A percentile compares a stretch with the other conserved stretches of the same genome.
phyloP scores from a whole-genome alignment of 2,888 invertebrate genomes.

The Coelopa pilipes region DNA sequence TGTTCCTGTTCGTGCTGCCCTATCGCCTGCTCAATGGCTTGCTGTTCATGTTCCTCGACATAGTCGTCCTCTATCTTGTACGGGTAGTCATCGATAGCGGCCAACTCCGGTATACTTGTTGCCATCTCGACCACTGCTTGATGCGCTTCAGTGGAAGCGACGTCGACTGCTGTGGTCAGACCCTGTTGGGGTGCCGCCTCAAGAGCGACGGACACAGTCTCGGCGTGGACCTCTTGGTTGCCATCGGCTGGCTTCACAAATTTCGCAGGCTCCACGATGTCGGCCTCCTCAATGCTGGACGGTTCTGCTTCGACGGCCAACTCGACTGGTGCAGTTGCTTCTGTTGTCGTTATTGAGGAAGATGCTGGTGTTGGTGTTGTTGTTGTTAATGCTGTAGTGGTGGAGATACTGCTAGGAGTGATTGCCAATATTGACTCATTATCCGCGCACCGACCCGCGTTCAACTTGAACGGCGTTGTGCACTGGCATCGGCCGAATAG shows the following conservation, averaged over 20 bases:
- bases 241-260: not conserved
- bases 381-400: slow-evolving; percentile 44
- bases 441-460: slow-evolving; percentile 74
- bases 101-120: slow-evolving; percentile 44
- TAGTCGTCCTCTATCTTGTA: slow-evolving; percentile 63
- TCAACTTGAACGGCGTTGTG: slow-evolving; percentile 74
- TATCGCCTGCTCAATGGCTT: slow-evolving; percentile 29
- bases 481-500: slow-evolving; percentile 90
- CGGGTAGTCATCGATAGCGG: slow-evolving; percentile 58
- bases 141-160: slow-evolving; percentile 10
- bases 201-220: not conserved
- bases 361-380: slow-evolving; percentile 43
- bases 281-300: not conserved
- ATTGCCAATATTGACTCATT: slow-evolving; percentile 29
- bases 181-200: slow-evolving; percentile 49
- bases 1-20: slow-evolving; percentile 36
- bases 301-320: not conserved
- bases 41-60: slow-evolving; percentile 47
- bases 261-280: not conserved
- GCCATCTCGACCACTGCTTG: slow-evolving; percentile 39
- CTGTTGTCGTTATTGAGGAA: slow-evolving; percentile 34
- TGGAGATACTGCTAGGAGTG: slow-evolving; percentile 37
- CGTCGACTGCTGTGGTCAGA: slow-evolving; percentile 25
- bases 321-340: slow-evolving; percentile 22
- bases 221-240: not conserved